Base-by-base conservation (phyloP, 2,113 vertebrate species). In the Neofelis nebulosa region DNA sequence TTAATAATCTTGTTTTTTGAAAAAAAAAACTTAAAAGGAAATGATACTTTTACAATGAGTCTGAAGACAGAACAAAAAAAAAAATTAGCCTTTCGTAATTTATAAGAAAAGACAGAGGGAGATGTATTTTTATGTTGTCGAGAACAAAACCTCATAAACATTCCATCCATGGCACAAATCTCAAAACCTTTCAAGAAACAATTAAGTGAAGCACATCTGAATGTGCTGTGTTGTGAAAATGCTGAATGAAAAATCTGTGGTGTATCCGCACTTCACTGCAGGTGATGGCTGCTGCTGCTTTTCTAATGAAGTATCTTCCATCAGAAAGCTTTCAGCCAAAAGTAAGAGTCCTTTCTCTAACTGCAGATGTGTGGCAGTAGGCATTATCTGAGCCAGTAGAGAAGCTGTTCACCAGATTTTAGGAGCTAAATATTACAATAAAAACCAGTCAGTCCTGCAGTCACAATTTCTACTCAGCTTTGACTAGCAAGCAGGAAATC, bases 391-490 rank as follows among this genome's bases (percentile, higher is more conserved):
- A 97, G 23, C 83, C 50, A 2, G 61, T 31, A 81, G 88, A 71
- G 80, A 90, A 95, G 85, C 79, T 68, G 50, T 86, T 71, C 45
- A 29, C 81, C 86, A 96, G 82, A 82, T 84, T 92, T 96, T 73
- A 96, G 21, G 21, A 94, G 41, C 80, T 90, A 68, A 78, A 88
- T 91, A 88, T 94, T 91, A 69, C 88, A 94, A 98, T 96, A 74
- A 96, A 97, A 97, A 48, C 57, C 63, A 55, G 87, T 79, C 94
- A 89, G 94, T 93, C 73, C 48, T 82, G 16, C 84, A 88, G 82
- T 80, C 68, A 88, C 71, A 36, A 65, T 95, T 96, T 82, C 91
- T 81, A 63, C 73, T 95, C 81, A 96, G 83, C 4, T 45, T 73
- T 95, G 69, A 76, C n/a, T n/a, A 50, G 73, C 36, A 68, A 93